Evolutionary conservation across 2,797 vertebrate species (phyloP), one percentile per base, ranked within the genome.

Genomic region (Falco novaeseelandiae): DNA sequence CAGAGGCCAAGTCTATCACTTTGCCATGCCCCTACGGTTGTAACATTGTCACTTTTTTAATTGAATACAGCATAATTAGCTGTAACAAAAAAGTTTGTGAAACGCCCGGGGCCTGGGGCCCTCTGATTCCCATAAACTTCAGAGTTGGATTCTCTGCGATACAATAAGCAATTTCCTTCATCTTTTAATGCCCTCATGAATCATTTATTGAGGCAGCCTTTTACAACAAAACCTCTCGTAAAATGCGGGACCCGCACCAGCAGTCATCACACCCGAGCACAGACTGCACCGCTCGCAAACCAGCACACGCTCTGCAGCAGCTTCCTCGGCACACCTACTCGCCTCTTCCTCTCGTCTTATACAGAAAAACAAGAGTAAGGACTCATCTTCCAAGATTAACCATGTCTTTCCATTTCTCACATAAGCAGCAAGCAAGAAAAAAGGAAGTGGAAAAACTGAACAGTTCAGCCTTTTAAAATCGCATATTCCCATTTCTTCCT

Each of bases 151-250:
- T 87, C 72, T 95, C 85, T 90, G 87, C 10, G 55, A 96, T 86
- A 88, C 91, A 97, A 92, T 61, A 95, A 96, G 81, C 78, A 91
- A 97, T 96, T 97, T 95, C 95, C 96, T 96, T 94, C 96, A 91
- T 89, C 93, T 97, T 94, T 96, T 95, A 97, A 92, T 86, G 92
- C 85, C 87, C 89, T 87, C 3, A 3, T 93, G 95, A 97, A 94
- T 79, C 57, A 86, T 87, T 97, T 97, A 94, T 57, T 72, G 93
- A 69, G 80, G 89, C 66, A 89, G 81, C 69, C 52, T 87, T 95
- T 92, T 79, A 95, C 88, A 94, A 42, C 74, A 70, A 71, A 87
- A 52, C 25, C 69, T 61, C 90, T 96, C 4, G 0, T 94, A 94
- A 95, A 97, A 76, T 0, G 3, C 76, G 65, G 62, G 11, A 49